Base-by-base conservation (phyloP, 1,140 invertebrate genomes). In the Macrocentrus cingulum region DNA sequence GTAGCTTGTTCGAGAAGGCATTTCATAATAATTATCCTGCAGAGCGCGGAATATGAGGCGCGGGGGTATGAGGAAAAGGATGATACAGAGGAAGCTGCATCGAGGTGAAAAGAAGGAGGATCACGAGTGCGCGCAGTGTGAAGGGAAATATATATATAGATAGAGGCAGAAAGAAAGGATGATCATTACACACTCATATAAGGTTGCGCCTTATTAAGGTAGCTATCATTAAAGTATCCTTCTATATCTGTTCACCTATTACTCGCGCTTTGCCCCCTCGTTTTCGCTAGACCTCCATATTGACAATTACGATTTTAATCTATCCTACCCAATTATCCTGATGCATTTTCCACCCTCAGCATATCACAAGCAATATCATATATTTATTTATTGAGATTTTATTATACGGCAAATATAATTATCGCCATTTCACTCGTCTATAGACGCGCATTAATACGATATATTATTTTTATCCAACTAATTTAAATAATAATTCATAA, bases 241-340 rank as follows among this genome's bases (percentile, higher is more conserved):
- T 64, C 68, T 70, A 73, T 72, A 67, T n/a, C n/a, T n/a, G n/a
- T n/a, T 66, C 62, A 66, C 60, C 69, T 66, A 69, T 68, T 72
- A 70, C 67, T 50, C 29, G 23, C 25, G 29, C 45, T 55, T 51
- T 55, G 41, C 32, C 29, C 49, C 23, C 11, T 42, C 45, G 32
- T 58, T 48, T n/a, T 52, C 32, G 32, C 68, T 65, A 58, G 60
- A 62, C 65, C 67, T 67, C 63, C 68, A 71, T 73, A 72, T 68
- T 67, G 69, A 72, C 71, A 70, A 73, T 73, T 70, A 74, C 61
- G 66, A 72, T 69, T 74, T 72, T 69, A 68, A 71, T 74, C 69
- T 65, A 51, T 54, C 45, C 61, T n/a, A 65, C 66, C 67, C 70
- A 71, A 72, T 73, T 71, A 70, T 62, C 60, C 56, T 63, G 56